These are phyloP conservation scores for Holothuria glaberrima DNA, from an alignment of 35 echinoderm and acorn worm genomes.

Conservation along the genomic window DNA sequence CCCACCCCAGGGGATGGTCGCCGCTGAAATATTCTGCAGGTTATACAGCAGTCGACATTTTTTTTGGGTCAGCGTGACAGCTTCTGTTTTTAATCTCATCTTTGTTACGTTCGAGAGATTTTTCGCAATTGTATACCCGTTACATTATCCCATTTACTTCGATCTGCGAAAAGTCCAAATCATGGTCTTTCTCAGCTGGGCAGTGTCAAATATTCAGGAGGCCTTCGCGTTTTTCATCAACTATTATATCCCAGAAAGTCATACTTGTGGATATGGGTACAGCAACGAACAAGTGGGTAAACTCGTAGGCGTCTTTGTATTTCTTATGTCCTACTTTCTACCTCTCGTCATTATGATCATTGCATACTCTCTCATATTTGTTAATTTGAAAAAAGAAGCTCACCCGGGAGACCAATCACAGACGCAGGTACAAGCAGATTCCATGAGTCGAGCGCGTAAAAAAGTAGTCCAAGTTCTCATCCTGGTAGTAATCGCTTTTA, in stretches of 20 bases:
- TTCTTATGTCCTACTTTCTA: conserved; percentile 85
- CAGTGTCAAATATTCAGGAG: conserved; percentile 74
- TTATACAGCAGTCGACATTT: conserved; percentile 74
- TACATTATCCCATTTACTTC: conserved; percentile 81
- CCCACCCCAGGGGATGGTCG: conserved; percentile 28
- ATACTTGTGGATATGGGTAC: conserved; percentile 68
- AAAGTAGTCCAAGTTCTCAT: conserved; percentile 86
- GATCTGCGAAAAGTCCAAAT: conserved; percentile 62
- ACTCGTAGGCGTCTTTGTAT: conserved; percentile 73
- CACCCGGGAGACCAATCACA: background rate
- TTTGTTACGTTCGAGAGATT: conserved; percentile 85
- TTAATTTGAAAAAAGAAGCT: conserved; percentile 67
- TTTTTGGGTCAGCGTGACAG: conserved; percentile 93
- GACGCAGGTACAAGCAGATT: conserved; percentile 52
- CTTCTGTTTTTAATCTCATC: conserved; percentile 96
- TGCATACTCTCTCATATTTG: conserved; percentile 78
- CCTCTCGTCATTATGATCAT: conserved; percentile 90
- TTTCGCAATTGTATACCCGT: conserved; percentile 87
- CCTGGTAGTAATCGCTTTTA: conserved; percentile 81
- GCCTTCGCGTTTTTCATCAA: conserved; percentile 84
- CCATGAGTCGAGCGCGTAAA: conserved; percentile 73
- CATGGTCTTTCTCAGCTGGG: conserved; percentile 72
- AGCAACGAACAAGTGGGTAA: conserved; percentile 31
- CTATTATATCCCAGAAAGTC: conserved; percentile 41
- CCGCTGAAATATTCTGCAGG: conserved; percentile 83